Evolutionary conservation across 2,888 invertebrate species (phyloP), one percentile per base, ranked within the genome.

Genomic region (Myopa testacea): DNA sequence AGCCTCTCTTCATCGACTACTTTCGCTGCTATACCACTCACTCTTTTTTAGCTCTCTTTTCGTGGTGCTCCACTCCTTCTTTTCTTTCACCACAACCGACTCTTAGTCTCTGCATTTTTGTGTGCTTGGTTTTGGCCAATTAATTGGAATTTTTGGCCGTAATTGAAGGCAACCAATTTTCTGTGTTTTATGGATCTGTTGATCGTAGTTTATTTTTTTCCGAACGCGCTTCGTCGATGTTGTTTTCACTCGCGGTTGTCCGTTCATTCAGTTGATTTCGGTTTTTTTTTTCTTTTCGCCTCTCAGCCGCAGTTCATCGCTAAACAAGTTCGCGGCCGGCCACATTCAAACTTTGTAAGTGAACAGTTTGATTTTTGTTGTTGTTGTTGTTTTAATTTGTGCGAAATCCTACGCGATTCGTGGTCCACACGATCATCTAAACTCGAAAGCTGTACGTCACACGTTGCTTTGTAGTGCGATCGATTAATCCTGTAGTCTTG

Each of bases 241-340:
- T 75, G 26, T 58, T 75, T 67, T 60, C 62, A 40, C 73, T 45
- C 34, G 73, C 62, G 6, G 38, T n/a, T 8, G 58, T 70, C 26
- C 60, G 12, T 38, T 67, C 7, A n/a, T 71, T 71, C 37, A 55
- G 26, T 38, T 26, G 26, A 26, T 50, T 37, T 8, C 19, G 40
- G 4, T 69, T 45, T 7, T 45, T 7, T 45, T 45, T 70, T 34
- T 37, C 52, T 26, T 34, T 5, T 34, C 50, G 62, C 26, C 40
- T 38, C 8, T 73, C 62, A 73, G 45, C 73, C 38, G 75, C 75
- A 75, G 75, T 75, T 67, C 19, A 40, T 19, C 38, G 12, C 14
- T 40, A 40, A 75, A 68, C 75, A 75, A 75, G 75, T 75, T 75
- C 67, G 75, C 40, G 67, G 37, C 40, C 74, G 74, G 74, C 74